These are phyloP conservation scores for Caenorhabditis sp. DNA, from an alignment of 2,888 invertebrate species.

Conservation along the genomic window DNA sequence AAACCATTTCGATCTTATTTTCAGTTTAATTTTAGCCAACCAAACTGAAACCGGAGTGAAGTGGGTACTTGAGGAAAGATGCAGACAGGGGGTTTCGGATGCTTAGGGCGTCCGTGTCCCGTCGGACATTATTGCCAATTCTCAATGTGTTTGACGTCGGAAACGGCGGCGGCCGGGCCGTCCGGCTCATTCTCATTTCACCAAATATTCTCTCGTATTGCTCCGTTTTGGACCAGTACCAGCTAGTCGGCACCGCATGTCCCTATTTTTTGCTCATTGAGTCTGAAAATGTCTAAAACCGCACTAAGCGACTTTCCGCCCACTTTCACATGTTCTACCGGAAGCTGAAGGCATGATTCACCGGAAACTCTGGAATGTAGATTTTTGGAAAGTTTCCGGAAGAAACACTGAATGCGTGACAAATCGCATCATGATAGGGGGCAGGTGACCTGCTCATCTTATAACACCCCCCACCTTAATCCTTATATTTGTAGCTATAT, in stretches of 20 bases:
- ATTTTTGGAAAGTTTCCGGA: not conserved
- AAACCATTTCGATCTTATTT: conserved; percentile 35
- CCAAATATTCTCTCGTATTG: conserved; percentile 41
- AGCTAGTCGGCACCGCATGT: too few species aligned
- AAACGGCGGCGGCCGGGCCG: conserved; percentile 25
- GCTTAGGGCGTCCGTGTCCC: conserved; percentile 23
- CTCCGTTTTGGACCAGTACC: conserved; percentile 12
- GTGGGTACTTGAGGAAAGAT: conserved; percentile 49
- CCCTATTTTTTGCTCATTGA: too few species aligned
- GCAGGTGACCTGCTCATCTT: too few species aligned
- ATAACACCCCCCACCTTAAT: too few species aligned
- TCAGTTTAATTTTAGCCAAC: conserved; percentile 47
- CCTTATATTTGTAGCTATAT: not conserved
- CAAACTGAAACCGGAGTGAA: conserved; percentile 20
- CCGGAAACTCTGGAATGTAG: too few species aligned
- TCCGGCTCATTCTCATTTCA: conserved; percentile 51
- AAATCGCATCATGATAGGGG: too few species aligned
- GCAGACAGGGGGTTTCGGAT: too few species aligned
- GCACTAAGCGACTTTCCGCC: not conserved
- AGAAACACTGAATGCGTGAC: conserved; percentile 3
- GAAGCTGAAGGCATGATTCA: not conserved
- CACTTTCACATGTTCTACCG: not conserved
- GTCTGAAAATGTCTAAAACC: too few species aligned
- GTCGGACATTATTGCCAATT: conserved; percentile 58
- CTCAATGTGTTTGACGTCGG: conserved; percentile 62